phyloP scores from a whole-genome alignment of 2,888 invertebrate species.

The Aelia acuminata region DNA sequence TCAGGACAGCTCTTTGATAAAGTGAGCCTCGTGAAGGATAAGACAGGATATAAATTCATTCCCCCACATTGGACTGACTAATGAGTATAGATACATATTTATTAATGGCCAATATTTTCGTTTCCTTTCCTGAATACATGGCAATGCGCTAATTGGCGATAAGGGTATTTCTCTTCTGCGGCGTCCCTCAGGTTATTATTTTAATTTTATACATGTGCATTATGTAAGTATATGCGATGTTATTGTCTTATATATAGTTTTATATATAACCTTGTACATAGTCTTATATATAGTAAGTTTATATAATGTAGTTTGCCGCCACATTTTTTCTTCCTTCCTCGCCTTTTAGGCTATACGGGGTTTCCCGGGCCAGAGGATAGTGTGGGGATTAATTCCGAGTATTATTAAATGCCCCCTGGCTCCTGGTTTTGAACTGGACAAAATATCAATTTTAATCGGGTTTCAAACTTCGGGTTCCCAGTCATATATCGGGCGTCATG shows the following conservation, averaged over 20 bases:
- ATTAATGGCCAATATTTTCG: constrained; percentile 29
- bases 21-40: background rate
- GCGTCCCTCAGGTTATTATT: background rate
- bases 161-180: background rate
- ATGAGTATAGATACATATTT: constrained; percentile 29
- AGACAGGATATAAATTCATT: background rate
- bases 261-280: no score
- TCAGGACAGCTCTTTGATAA: background rate
- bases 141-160: background rate
- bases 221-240: background rate
- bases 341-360: no score
- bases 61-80: background rate
- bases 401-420: no score
- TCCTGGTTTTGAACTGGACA: no score
- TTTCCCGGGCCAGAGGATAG: no score
- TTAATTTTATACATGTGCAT: background rate
- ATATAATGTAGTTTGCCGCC: no score
- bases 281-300: no score
- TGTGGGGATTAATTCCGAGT: no score
- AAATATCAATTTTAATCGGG: no score
- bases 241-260: background rate
- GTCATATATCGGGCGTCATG: no score
- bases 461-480: no score
- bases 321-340: no score
- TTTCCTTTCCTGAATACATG: background rate